Evolutionary conservation across 2,888 invertebrate genomes (phyloP).

Genomic region (Sarcophaga subvicina): DNA sequence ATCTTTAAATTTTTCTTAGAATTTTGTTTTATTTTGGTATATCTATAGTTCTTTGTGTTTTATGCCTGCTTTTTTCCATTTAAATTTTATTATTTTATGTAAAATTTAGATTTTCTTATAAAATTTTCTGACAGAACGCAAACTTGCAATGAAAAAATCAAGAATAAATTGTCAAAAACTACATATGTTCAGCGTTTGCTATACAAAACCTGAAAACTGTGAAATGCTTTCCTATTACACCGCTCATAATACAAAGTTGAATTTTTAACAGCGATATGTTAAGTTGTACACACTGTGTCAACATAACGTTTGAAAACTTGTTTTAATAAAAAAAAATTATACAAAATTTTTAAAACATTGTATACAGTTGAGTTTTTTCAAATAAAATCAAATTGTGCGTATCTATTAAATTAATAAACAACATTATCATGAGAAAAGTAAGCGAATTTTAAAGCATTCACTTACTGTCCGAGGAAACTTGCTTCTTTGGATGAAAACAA

Average conservation of each 20-base stretch:
- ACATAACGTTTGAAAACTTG: not conserved
- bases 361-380: no score
- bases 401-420: no score
- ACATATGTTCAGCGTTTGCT: constrained; percentile 13
- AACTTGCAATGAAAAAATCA: constrained; percentile 50
- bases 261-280: not conserved
- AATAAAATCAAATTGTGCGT: no score
- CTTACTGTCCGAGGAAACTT: no score
- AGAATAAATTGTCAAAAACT: constrained; percentile 46
- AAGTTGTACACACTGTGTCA: not conserved
- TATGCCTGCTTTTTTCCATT: constrained; percentile 11
- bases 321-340: no score
- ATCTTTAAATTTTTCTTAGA: not conserved
- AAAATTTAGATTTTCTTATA: constrained; percentile 20
- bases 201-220: constrained; percentile 15
- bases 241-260: not conserved
- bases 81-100: constrained; percentile 13
- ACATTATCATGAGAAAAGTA: no score
- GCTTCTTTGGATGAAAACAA: no score
- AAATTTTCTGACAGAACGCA: constrained; percentile 46
- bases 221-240: not conserved
- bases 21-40: not conserved
- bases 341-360: no score
- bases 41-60: not conserved
- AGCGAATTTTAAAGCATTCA: no score